Base-by-base conservation (phyloP, 2,888 invertebrate genomes). In the Heliconius sara region DNA sequence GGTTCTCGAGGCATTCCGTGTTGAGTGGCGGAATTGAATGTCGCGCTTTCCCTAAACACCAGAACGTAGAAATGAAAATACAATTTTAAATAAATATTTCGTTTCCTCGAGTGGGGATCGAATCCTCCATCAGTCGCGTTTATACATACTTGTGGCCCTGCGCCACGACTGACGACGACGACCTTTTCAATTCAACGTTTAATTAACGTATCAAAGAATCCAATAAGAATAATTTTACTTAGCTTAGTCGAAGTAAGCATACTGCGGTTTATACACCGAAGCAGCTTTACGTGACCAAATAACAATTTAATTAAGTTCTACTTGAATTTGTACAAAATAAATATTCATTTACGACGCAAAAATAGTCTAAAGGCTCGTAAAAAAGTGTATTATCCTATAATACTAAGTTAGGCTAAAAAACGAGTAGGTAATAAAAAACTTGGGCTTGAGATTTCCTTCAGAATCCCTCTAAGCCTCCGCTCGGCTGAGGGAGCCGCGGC, bases 401-500 rank as follows among this genome's bases (percentile, higher is more conserved):
- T 57, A 57, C 57, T 72, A 52, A 57, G 22, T 72, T 72, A 73
- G 72, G 13, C 60, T 72, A 22, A 57, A 57, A 34, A 60, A n/a
- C 22, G 34, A 39, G 34, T 9, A 3, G 19, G 72, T 57, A n/a
- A 60, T 60, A 73, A 73, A 73, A 60, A 73, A n/a, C 34, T 60
- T 34, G 9, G 34, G 12, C 34, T 34, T 7, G n/a, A n/a, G 60
- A 34, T 60, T 39, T 34, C 3, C 72, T 57, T 34, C 60, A n/a
- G n/a, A 73, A 73, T 60, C 60, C 60, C 73, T 39, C 0, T 34
- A 73, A 73, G 73, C 73, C 73, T 47, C 25, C 16, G 10, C 43
- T 39, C 72, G 34, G 10, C 57, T n/a, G 30, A 27, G 22, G 72
- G 25, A n/a, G 43, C 22, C 47, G 52, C 71, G 71, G 27, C 30